Conservation (phyloP, 2,888 invertebrate species). For the Himalopsyche tibetana region DNA sequence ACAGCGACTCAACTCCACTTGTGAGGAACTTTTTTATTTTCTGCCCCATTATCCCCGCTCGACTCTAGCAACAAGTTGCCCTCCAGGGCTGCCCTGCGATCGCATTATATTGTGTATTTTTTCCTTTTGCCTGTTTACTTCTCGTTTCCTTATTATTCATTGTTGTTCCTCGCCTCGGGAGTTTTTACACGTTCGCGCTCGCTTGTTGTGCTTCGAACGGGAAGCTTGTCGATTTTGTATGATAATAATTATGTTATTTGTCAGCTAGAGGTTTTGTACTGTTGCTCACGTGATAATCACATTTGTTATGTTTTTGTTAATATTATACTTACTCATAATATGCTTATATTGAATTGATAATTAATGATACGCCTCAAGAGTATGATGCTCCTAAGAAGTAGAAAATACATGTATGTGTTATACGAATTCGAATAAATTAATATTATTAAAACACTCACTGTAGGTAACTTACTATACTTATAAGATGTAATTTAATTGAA, state of each 20-base stretch:
- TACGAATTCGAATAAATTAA: too few relatives aligned
- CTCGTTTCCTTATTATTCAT: slow-evolving; percentile 30
- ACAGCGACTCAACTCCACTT: not conserved
- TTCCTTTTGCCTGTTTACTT: slow-evolving; percentile 29
- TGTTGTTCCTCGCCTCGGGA: slow-evolving; percentile 28
- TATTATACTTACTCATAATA: too few relatives aligned
- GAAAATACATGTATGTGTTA: too few relatives aligned
- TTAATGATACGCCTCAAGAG: too few relatives aligned
- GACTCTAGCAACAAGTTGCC: slow-evolving; percentile 52
- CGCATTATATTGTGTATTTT: slow-evolving; percentile 24
- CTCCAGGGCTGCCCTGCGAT: slow-evolving; percentile 49
- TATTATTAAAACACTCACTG: too few relatives aligned
- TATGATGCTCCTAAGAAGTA: too few relatives aligned
- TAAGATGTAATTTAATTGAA: too few relatives aligned
- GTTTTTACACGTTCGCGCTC: slow-evolving; percentile 9
- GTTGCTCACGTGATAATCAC: not conserved
- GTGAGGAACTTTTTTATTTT: slow-evolving; percentile 42
- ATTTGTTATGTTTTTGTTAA: not conserved
- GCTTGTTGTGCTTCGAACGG: slow-evolving; percentile 4
- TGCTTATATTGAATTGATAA: too few relatives aligned
- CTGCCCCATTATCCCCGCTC: slow-evolving; percentile 48
- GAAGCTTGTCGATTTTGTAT: slow-evolving; percentile 10
- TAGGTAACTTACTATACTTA: too few relatives aligned
- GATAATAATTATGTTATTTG: slow-evolving; percentile 6
- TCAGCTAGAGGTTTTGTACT: not conserved